phyloP scores from a whole-genome alignment of 2,113 vertebrate genomes.

The Amblyopsis rosae region DNA sequence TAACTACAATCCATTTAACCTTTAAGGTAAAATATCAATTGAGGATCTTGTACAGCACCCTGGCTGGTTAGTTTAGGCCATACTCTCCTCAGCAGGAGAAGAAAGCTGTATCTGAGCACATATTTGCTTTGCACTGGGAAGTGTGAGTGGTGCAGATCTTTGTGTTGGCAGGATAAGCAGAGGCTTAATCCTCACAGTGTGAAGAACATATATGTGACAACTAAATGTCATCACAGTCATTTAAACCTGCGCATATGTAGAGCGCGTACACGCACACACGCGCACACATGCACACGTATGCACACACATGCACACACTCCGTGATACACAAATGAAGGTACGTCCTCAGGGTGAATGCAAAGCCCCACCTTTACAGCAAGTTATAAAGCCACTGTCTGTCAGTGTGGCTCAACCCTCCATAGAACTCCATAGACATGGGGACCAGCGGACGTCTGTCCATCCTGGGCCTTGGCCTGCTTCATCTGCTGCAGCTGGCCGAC shows the following conservation, averaged over 20 bases:
- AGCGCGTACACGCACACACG: background rate
- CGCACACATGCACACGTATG: background rate
- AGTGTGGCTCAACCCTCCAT: constrained; percentile 25
- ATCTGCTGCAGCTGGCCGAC: constrained; percentile 32
- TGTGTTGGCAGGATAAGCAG: no score
- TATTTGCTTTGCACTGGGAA: no score
- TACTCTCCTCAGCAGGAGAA: no score
- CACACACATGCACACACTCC: background rate
- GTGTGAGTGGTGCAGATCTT: no score
- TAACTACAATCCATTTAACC: no score
- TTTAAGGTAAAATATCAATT: no score
- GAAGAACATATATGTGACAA: no score
- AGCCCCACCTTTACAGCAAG: constrained; percentile 40
- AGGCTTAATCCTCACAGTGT: no score
- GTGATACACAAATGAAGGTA: background rate
- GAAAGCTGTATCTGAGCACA: no score
- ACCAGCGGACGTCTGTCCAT: constrained; percentile 6
- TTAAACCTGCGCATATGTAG: background rate
- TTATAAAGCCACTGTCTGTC: constrained; percentile 52
- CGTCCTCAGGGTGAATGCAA: background rate
- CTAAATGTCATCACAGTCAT: no score
- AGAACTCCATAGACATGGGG: constrained; percentile 36
- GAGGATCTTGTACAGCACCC: no score
- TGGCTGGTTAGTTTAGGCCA: no score
- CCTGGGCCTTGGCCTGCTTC: constrained; percentile 37